Evolutionary conservation across 2,888 invertebrate species (phyloP).

Genomic region (Limnephilus lunatus): DNA sequence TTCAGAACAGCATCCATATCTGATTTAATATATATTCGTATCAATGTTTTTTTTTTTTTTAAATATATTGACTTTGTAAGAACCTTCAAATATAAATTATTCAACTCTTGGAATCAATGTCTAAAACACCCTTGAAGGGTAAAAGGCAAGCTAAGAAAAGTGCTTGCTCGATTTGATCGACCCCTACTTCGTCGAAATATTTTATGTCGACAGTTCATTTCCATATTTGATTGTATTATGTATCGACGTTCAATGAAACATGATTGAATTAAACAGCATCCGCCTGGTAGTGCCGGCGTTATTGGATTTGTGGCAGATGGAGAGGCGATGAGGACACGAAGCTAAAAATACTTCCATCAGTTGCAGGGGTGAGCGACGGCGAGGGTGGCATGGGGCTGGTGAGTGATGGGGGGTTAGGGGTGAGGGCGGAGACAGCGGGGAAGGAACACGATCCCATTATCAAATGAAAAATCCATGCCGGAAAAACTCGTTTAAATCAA

Average conservation of each 20-base stretch:
- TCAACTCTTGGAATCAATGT: neutral
- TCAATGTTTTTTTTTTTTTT: neutral
- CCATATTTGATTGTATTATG: neutral
- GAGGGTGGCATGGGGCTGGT: neutral
- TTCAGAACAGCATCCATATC: neutral
- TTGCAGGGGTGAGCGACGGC: neutral
- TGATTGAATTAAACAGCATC: conserved; percentile 1
- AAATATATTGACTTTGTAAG: neutral
- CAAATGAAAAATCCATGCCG: conserved; percentile 27
- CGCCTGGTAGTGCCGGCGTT: neutral
- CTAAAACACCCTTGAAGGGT: neutral
- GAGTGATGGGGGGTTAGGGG: neutral
- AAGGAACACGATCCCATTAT: conserved; percentile 33
- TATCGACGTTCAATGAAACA: neutral
- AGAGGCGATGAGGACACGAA: neutral
- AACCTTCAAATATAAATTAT: neutral
- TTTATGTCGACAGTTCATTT: neutral
- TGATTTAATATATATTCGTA: too few relatives aligned
- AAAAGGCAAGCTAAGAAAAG: neutral
- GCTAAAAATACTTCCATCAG: conserved; percentile 34
- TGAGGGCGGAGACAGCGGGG: neutral
- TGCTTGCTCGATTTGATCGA: neutral
- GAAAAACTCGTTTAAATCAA: neutral
- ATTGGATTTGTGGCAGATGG: conserved; percentile 9
- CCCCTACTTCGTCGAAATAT: neutral